Conservation (phyloP, 2,888 invertebrate species). For the Leptodirus hochenwartii region DNA sequence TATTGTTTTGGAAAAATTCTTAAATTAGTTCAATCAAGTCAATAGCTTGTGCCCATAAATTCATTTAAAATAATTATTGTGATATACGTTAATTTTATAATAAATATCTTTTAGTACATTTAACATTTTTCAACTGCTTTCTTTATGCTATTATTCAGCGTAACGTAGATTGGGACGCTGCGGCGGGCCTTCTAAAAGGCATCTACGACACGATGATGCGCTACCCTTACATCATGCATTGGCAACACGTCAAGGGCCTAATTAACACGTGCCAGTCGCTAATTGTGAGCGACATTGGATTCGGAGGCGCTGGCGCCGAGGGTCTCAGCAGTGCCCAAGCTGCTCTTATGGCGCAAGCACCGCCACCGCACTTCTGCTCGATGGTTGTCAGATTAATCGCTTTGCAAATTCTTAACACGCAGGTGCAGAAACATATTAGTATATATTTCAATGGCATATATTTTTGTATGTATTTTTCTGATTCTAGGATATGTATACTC, state of each 20-base stretch:
- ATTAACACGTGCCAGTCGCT: slow-evolving; percentile 71
- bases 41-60: too few species aligned
- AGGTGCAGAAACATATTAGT: slow-evolving; percentile 43
- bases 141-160: too few species aligned
- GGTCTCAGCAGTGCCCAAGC: slow-evolving; percentile 70
- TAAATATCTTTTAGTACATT: too few species aligned
- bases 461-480: slow-evolving; percentile 2
- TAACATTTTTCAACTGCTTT: too few species aligned
- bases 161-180: slow-evolving; percentile 95
- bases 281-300: slow-evolving; percentile 57
- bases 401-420: slow-evolving; percentile 84
- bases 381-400: slow-evolving; percentile 91
- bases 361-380: slow-evolving; percentile 88
- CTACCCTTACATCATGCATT: slow-evolving; percentile 91
- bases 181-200: slow-evolving; percentile 82
- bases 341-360: slow-evolving; percentile 77
- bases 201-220: slow-evolving; percentile 85
- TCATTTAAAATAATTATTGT: too few species aligned
- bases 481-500: slow-evolving; percentile 57
- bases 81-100: too few species aligned
- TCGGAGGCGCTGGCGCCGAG: slow-evolving; percentile 35
- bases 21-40: too few species aligned
- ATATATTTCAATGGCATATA: background rate
- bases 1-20: too few species aligned
- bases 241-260: slow-evolving; percentile 82